Conservation (phyloP, 2,797 vertebrate species). For the Peromyscus aztecus region DNA sequence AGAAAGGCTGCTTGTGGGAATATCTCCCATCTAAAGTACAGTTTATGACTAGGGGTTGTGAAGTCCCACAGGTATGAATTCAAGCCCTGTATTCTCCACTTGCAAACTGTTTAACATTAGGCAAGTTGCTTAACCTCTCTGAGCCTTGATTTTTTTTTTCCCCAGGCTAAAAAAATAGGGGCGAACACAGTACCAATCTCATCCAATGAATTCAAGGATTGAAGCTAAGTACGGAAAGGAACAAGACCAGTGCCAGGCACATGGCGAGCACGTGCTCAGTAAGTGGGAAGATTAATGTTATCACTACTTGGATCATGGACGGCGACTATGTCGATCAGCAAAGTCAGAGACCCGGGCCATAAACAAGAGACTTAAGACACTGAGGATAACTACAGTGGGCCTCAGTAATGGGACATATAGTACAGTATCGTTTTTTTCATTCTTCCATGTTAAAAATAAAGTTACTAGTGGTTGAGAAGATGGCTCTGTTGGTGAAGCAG, state of each 20-base stretch:
- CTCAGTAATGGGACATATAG: neutral
- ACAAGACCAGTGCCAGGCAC: neutral
- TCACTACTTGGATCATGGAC: neutral
- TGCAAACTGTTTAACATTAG: constrained; percentile 7
- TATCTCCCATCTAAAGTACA: neutral
- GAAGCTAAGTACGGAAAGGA: neutral
- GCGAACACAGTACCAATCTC: neutral
- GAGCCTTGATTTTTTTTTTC: neutral
- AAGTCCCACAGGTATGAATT: neutral
- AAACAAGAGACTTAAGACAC: neutral
- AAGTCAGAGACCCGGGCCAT: neutral
- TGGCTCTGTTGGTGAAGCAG: neutral
- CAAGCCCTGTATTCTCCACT: neutral
- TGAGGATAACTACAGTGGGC: neutral
- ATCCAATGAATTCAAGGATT: neutral
- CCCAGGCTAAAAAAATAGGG: neutral
- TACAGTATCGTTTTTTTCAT: neutral
- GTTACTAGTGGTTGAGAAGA: neutral
- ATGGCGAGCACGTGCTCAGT: neutral
- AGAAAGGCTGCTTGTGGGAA: neutral
- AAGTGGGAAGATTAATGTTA: neutral
- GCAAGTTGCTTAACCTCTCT: constrained; percentile 9
- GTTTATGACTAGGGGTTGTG: neutral
- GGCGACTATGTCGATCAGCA: neutral
- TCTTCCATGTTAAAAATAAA: neutral